Evolutionary conservation across 2,888 invertebrate genomes (phyloP).

Genomic region (Mesopsocus fuscifrons): DNA sequence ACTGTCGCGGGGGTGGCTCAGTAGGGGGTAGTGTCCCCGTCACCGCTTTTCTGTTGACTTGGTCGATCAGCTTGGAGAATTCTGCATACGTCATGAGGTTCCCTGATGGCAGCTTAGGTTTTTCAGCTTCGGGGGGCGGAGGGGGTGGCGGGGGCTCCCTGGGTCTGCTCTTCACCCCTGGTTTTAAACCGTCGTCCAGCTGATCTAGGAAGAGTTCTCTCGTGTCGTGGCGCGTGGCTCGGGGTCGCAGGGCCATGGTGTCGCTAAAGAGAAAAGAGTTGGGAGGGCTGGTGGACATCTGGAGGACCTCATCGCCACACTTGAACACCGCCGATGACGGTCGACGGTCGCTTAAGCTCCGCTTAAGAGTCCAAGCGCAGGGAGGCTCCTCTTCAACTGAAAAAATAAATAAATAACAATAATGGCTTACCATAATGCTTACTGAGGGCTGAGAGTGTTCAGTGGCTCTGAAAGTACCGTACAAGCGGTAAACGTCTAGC

Average conservation of each 20-base stretch:
- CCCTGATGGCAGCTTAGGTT: background rate
- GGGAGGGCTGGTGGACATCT: conserved; percentile 16
- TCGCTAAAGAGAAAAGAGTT: conserved; percentile 39
- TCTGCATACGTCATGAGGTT: conserved; percentile 3
- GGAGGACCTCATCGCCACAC: conserved; percentile 29
- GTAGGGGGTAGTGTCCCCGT: conserved; percentile 15
- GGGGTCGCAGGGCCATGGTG: conserved; percentile 61
- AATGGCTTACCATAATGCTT: too few species aligned
- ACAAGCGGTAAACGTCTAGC: too few species aligned
- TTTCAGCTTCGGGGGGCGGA: conserved; percentile 19
- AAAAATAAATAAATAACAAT: too few species aligned
- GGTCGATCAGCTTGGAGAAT: conserved; percentile 1
- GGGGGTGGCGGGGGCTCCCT: conserved; percentile 31
- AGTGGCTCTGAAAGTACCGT: too few species aligned
- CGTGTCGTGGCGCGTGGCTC: conserved; percentile 18
- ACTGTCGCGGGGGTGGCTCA: conserved; percentile 18
- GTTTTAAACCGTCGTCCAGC: conserved; percentile 10
- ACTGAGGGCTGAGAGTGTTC: too few species aligned
- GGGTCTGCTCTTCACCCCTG: conserved; percentile 22
- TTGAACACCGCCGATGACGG: conserved; percentile 17
- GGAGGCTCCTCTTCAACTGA: conserved; percentile 28
- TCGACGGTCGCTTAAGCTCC: conserved; percentile 13
- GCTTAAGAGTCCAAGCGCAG: conserved; percentile 20
- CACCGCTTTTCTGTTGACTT: conserved; percentile 12
- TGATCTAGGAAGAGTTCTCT: conserved; percentile 13